Conservation (phyloP, 2,888 invertebrate genomes). For the Sturmia bella region DNA sequence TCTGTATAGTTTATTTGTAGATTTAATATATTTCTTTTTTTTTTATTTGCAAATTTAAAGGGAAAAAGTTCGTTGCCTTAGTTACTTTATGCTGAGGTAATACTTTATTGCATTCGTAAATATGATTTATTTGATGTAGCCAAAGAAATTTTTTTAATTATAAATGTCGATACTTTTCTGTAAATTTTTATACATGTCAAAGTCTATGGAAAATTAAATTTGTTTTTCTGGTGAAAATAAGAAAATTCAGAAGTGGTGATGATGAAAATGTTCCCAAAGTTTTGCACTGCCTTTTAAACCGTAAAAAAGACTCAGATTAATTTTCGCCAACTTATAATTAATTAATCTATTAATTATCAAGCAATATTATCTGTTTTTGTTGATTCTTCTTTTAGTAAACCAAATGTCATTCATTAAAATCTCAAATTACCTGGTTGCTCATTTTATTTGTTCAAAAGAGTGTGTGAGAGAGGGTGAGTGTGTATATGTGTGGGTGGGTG, state of each 20-base stretch:
- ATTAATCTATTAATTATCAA: conserved; percentile 6
- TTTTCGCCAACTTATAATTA: no score
- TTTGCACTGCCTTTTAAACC: no score
- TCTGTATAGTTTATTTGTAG: conserved; percentile 31
- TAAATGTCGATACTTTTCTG: not conserved
- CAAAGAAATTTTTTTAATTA: conserved; percentile 31
- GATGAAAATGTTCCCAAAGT: no score
- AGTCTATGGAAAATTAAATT: no score
- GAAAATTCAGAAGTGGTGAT: no score
- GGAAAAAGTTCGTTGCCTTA: conserved; percentile 66
- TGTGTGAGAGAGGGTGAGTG: no score
- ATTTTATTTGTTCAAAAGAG: not conserved
- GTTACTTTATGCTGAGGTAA: conserved; percentile 56
- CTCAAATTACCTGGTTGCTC: conserved; percentile 30
- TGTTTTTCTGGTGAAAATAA: no score
- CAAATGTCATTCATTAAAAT: conserved; percentile 38
- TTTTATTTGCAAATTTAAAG: conserved; percentile 32
- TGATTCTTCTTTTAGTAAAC: not conserved
- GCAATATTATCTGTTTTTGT: not conserved
- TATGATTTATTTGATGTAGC: not conserved
- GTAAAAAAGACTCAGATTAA: no score
- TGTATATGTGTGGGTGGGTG: not conserved
- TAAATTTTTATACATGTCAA: no score
- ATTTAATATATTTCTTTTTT: not conserved
- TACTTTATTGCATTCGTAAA: conserved; percentile 58